Percentiles rank a stretch among this genome's conserved stretches.
Evolutionary conservation across 2,113 vertebrate species (phyloP).

Genomic region (Hyla sarda): DNA sequence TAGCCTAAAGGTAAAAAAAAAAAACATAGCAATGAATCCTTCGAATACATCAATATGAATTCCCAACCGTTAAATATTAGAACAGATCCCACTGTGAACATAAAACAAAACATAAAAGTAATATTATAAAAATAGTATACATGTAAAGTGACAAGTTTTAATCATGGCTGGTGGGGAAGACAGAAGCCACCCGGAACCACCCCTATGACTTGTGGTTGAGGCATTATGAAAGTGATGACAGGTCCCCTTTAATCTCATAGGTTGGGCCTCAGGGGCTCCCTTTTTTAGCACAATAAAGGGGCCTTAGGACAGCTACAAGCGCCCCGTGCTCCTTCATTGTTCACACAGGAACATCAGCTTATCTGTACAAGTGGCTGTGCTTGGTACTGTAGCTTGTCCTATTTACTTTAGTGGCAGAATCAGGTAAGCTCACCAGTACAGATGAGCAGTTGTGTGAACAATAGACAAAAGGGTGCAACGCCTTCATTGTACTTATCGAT

Average conservation of each 20-base stretch:
- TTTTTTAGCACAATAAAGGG: neutral
- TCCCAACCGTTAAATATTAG: neutral
- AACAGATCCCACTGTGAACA: neutral
- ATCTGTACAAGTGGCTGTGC: neutral
- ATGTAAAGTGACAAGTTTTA: no score
- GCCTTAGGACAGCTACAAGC: neutral
- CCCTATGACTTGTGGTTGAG: no score
- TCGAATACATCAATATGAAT: neutral
- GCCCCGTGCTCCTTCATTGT: neutral
- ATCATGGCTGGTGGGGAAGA: neutral
- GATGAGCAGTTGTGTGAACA: neutral
- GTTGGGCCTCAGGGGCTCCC: neutral
- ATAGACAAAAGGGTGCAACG: neutral
- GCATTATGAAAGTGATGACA: no score
- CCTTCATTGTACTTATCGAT: neutral
- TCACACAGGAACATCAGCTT: no score
- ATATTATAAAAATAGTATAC: neutral
- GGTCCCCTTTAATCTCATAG: neutral
- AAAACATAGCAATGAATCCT: neutral
- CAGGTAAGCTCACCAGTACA: neutral
- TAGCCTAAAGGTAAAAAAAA: conserved; percentile 65
- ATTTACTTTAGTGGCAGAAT: neutral
- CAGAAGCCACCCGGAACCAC: no score
- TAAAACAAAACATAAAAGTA: neutral
- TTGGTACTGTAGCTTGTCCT: neutral